A percentile compares a stretch with the other conserved stretches of the same genome.
These are phyloP conservation scores for Artibeus lituratus DNA, from an alignment of 2,797 vertebrate species.

Conservation along the genomic window DNA sequence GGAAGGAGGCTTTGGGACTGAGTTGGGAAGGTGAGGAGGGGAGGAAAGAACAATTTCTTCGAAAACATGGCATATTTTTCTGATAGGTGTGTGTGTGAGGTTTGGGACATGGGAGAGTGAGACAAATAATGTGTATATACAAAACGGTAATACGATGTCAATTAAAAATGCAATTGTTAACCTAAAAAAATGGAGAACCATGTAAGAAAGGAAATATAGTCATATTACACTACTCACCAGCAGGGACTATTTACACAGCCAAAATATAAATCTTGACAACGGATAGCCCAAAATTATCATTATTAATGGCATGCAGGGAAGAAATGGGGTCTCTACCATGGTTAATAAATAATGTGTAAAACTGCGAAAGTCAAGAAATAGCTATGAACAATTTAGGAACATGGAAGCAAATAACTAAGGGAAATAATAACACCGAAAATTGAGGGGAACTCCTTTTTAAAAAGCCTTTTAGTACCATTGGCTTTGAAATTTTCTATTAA, in stretches of 20 bases:
- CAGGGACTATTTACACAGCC: neutral
- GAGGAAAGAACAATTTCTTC: neutral
- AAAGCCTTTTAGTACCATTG: neutral
- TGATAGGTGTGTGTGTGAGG: neutral
- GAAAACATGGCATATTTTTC: neutral
- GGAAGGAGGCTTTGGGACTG: neutral
- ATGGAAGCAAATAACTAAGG: neutral
- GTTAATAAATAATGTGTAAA: neutral
- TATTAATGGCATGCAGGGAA: neutral
- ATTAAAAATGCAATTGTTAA: neutral
- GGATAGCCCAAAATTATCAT: neutral
- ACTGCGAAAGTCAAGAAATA: neutral
- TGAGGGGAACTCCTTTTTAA: neutral
- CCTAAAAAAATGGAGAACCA: neutral
- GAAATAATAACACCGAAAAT: neutral
- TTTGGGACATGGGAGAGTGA: neutral
- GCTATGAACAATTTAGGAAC: neutral
- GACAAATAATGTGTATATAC: neutral
- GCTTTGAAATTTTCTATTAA: neutral
- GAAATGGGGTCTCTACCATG: neutral
- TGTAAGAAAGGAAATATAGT: neutral
- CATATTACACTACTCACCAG: neutral
- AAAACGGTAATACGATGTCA: neutral
- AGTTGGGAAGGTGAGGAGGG: neutral
- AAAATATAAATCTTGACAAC: conserved; percentile 19